phyloP scores from a whole-genome alignment of 2,888 invertebrate species.

The Lasioglossum figueresi region DNA sequence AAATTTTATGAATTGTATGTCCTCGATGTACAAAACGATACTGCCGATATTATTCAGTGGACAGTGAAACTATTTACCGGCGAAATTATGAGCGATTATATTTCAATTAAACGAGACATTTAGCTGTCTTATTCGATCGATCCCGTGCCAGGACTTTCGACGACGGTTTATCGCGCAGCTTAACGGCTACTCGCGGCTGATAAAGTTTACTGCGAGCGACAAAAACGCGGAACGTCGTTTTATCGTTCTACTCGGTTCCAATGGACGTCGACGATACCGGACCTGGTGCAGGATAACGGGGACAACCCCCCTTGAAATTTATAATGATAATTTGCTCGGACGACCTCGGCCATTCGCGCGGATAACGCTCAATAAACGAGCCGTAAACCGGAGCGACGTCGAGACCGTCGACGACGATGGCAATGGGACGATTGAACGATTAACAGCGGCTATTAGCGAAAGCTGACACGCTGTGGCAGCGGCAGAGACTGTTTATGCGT shows the following conservation, averaged over 20 bases:
- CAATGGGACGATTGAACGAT: not conserved
- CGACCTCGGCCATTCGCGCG: not conserved
- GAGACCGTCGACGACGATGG: not conserved
- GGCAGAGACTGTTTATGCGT: not conserved
- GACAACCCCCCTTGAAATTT: not conserved
- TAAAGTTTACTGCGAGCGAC: constrained; percentile 12
- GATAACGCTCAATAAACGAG: constrained; percentile 11
- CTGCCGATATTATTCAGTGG: not conserved
- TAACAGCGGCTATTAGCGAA: not conserved
- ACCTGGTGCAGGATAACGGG: not conserved
- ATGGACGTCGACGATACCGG: constrained; percentile 7
- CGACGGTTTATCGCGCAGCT: constrained; percentile 15
- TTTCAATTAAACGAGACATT: not conserved
- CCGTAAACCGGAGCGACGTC: not conserved
- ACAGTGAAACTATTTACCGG: not conserved
- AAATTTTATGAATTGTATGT: no score
- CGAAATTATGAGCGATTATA: not conserved
- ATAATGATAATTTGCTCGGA: constrained; percentile 22
- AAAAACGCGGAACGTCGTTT: not conserved
- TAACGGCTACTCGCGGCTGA: not conserved
- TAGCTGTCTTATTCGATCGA: not conserved
- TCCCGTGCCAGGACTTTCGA: not conserved
- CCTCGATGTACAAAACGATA: not conserved
- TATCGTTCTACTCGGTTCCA: constrained; percentile 16
- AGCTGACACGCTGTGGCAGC: not conserved